A percentile compares a stretch with the other conserved stretches of the same genome.
Conservation (phyloP, 2,113 vertebrate genomes). For the Sphyrna mokarran region DNA sequence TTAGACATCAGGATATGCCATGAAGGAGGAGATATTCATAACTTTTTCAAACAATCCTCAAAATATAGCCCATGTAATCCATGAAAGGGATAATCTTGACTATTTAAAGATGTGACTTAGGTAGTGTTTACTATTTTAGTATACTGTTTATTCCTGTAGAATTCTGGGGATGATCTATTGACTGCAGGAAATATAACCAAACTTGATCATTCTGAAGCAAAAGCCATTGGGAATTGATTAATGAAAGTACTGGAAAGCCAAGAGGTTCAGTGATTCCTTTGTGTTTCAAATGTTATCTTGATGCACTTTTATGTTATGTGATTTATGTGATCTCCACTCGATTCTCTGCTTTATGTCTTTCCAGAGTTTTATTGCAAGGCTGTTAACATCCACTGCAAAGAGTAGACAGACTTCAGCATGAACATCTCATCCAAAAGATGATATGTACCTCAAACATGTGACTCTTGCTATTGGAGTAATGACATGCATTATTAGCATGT, state of each 20-base stretch:
- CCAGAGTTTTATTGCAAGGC: background rate
- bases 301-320: background rate
- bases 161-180: background rate
- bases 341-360: no score
- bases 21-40: background rate
- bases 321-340: background rate
- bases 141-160: background rate
- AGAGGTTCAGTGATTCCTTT: no score
- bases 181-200: background rate
- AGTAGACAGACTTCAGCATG: background rate
- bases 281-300: background rate
- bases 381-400: background rate
- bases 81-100: background rate
- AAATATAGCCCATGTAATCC: background rate
- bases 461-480: background rate
- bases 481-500: no score
- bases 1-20: background rate
- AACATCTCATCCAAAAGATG: background rate
- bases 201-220: background rate
- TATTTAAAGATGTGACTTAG: background rate
- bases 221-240: background rate
- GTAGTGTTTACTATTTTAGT: slow-evolving; percentile 1
- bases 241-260: background rate
- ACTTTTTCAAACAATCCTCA: background rate
- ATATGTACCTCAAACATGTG: background rate